Evolutionary conservation across 2,797 vertebrate species (phyloP).

Genomic region (Amniataba percoides): DNA sequence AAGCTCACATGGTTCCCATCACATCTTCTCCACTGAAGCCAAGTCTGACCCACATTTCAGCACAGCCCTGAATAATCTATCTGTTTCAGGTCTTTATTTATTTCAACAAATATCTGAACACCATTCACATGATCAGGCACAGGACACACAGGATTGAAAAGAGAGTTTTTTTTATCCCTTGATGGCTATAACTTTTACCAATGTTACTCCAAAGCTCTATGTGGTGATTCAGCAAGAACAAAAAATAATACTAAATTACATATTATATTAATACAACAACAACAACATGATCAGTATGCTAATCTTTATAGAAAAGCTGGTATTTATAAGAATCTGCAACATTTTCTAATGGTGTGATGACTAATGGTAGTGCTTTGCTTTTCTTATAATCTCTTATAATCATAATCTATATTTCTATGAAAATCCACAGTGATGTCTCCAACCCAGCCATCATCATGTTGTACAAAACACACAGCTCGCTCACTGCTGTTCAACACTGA

Average conservation of each 20-base stretch:
- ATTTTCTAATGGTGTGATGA: not conserved
- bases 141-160: too few species aligned
- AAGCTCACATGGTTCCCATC: not conserved
- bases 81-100: too few species aligned
- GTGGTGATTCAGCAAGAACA: not conserved
- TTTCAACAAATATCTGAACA: too few species aligned
- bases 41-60: not conserved
- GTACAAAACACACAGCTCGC: not conserved
- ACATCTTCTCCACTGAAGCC: not conserved
- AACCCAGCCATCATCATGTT: not conserved
- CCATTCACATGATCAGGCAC: too few species aligned
- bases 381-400: not conserved
- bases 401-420: not conserved
- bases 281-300: not conserved
- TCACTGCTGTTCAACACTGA: not conserved
- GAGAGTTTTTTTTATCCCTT: too few species aligned
- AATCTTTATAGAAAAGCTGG: not conserved
- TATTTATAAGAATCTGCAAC: too few species aligned
- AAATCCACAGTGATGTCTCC: not conserved
- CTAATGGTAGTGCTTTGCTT: not conserved
- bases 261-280: too few species aligned
- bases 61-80: too few species aligned
- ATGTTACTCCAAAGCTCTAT: too few species aligned
- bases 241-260: not conserved
- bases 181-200: too few species aligned